Percentiles rank a stretch among this genome's conserved stretches.
phyloP scores from a whole-genome alignment of 2,888 invertebrate genomes.

The Hymenopus coronatus region DNA sequence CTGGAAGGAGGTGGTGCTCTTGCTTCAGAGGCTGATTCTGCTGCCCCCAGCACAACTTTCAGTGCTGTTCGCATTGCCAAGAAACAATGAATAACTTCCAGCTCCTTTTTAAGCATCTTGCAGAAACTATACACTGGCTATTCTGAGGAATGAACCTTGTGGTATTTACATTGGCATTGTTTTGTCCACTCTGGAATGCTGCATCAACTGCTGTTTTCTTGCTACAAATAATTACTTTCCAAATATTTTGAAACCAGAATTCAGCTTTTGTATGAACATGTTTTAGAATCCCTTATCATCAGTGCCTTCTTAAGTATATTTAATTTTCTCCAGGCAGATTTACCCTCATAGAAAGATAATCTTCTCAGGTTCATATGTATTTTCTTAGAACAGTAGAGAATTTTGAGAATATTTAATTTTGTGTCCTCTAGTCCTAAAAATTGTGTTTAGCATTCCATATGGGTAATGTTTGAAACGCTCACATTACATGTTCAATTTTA shows the following conservation, averaged over 20 bases:
- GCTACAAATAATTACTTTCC: not conserved
- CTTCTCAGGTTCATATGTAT: too few relatives aligned
- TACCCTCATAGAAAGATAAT: too few relatives aligned
- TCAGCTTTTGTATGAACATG: not conserved
- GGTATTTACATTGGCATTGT: not conserved
- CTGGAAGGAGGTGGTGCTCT: conserved; percentile 31
- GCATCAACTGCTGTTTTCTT: not conserved
- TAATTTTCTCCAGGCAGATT: too few relatives aligned
- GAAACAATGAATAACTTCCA: conserved; percentile 39
- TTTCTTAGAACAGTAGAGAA: too few relatives aligned
- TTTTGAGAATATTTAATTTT: too few relatives aligned
- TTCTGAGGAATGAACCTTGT: not conserved
- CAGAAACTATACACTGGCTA: not conserved
- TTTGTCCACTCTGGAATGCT: not conserved
- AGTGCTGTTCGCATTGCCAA: conserved; percentile 47
- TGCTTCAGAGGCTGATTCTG: conserved; percentile 22
- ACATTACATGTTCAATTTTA: too few relatives aligned
- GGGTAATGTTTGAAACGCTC: too few relatives aligned
- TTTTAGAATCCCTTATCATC: not conserved
- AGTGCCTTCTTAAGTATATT: not conserved
- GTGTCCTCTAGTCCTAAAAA: too few relatives aligned
- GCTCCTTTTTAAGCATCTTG: not conserved
- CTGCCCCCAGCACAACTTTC: conserved; percentile 39
- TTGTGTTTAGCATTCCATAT: too few relatives aligned
- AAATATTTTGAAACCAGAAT: not conserved